Conservation (phyloP, 37 sponge, comb jelly and placozoan genomes). For the Amphimedon queenslandica region DNA sequence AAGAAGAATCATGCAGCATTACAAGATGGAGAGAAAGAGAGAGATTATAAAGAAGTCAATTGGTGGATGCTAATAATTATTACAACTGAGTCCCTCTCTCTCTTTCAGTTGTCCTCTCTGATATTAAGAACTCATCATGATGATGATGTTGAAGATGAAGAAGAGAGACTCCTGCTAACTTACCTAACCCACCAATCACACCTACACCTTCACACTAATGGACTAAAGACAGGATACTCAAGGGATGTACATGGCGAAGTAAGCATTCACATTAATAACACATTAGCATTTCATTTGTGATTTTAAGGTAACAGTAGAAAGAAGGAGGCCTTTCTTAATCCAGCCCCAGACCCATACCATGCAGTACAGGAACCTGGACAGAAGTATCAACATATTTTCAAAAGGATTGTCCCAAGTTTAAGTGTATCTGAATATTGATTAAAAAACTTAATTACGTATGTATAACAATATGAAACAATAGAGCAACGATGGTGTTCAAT, state of each 20-base stretch:
- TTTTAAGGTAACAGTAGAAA: constrained; percentile 23
- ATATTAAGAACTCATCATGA: no score
- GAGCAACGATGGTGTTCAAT: no score
- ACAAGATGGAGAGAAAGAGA: no score
- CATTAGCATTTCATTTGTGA: neutral
- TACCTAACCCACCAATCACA: constrained; percentile 31
- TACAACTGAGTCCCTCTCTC: no score
- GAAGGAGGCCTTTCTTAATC: constrained; percentile 4
- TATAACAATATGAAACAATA: no score
- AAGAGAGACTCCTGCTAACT: constrained; percentile 28
- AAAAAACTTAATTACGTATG: no score
- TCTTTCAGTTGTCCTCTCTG: no score
- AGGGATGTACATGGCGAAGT: constrained; percentile 82
- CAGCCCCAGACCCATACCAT: constrained; percentile 1
- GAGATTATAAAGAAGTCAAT: no score
- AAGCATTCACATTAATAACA: neutral
- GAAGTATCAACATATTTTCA: constrained; percentile 52
- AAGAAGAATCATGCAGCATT: no score
- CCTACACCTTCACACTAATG: constrained; percentile 30
- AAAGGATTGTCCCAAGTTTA: constrained; percentile 58
- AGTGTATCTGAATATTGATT: no score
- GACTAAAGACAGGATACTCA: constrained; percentile 58
- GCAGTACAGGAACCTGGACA: constrained; percentile 68
- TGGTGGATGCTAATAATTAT: no score
- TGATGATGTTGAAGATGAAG: constrained; percentile 44